Base-by-base conservation (phyloP, 2,797 vertebrate genomes). In the Peromyscus eremicus region DNA sequence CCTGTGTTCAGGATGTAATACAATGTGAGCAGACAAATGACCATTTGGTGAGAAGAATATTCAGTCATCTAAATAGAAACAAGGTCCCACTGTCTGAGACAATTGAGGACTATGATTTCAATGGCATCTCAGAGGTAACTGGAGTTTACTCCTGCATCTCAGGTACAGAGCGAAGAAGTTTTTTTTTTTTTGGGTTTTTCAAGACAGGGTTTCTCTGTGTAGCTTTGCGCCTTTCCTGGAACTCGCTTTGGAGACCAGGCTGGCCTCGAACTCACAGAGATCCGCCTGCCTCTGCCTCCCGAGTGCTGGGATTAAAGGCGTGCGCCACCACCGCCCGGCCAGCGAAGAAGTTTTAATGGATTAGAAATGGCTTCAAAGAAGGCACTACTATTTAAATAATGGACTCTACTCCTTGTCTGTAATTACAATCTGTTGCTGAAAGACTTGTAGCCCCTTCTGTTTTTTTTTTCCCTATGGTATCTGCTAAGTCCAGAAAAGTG, bases 401-500 rank as follows among this genome's bases (percentile, higher is more conserved):
- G 29, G 5, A 9, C 32, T 43, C 29, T 60, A 9, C 27, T 52
- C 19, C 4, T 40, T 79, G 11, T 71, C 25, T 79, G 12, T 27
- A 40, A 14, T 9, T 8, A 23, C 27, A 66, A 23, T 49, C 4
- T 12, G 19, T 73, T 62, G 19, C 9, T 34, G 4, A 29, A 11
- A 25, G 8, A 32, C 0, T 0, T 60, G 12, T 37, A 9, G 0
- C 19, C 40, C 40, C 37, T 57, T 21, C 4, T 32, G 0, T 5
- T 80, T 80, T 13, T 55, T 4, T 19, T n/a, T n/a, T n/a, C n/a
- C n/a, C 5, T 49, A 8, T 73, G 64, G 19, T 6, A 40, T 40
- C 25, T 27, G 5, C 2, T 60, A 70, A 21, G 79, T n/a, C 27
- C 13, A 91, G 12, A 32, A 85, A 91, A 40, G 3, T 17, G 9